Evolutionary conservation across 2,888 invertebrate species (phyloP).

Genomic region (Latheticus oryzae): DNA sequence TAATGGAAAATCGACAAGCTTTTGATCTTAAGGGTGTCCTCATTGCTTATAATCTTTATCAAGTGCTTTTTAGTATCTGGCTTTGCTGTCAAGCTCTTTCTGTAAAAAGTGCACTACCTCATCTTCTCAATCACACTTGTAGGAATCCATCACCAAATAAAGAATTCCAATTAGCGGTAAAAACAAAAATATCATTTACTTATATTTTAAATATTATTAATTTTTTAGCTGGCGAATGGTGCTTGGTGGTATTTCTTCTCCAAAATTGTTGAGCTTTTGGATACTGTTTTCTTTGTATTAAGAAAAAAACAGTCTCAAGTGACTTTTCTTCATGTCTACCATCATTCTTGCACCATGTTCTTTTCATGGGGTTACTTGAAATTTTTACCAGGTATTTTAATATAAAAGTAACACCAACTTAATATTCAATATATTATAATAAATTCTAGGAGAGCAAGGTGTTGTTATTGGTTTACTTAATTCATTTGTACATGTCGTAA

Average conservation of each 20-base stretch:
- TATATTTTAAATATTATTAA: conserved; percentile 20
- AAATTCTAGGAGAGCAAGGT: conserved; percentile 84
- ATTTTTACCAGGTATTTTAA: conserved; percentile 82
- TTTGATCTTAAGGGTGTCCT: conserved; percentile 79
- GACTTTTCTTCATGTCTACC: conserved; percentile 89
- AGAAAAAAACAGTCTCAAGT: conserved; percentile 91
- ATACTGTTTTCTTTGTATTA: conserved; percentile 89
- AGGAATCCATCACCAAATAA: conserved; percentile 53
- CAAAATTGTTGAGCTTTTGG: conserved; percentile 81
- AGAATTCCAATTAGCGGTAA: conserved; percentile 55
- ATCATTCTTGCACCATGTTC: conserved; percentile 84
- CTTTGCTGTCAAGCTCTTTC: conserved; percentile 68
- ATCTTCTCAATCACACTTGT: conserved; percentile 54
- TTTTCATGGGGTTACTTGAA: conserved; percentile 84
- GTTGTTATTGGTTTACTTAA: conserved; percentile 89
- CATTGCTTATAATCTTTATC: conserved; percentile 86
- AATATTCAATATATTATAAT: too few relatives aligned
- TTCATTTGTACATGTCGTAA: conserved; percentile 89
- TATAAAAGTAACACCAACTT: too few relatives aligned
- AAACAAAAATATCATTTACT: conserved; percentile 21
- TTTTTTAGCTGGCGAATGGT: conserved; percentile 70
- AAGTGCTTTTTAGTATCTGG: conserved; percentile 87
- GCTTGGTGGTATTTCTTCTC: conserved; percentile 86
- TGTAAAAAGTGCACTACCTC: conserved; percentile 53
- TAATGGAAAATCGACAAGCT: conserved; percentile 80